These are phyloP conservation scores for Lasioglossum leucozonium DNA, from an alignment of 2,888 invertebrate genomes.

Conservation along the genomic window DNA sequence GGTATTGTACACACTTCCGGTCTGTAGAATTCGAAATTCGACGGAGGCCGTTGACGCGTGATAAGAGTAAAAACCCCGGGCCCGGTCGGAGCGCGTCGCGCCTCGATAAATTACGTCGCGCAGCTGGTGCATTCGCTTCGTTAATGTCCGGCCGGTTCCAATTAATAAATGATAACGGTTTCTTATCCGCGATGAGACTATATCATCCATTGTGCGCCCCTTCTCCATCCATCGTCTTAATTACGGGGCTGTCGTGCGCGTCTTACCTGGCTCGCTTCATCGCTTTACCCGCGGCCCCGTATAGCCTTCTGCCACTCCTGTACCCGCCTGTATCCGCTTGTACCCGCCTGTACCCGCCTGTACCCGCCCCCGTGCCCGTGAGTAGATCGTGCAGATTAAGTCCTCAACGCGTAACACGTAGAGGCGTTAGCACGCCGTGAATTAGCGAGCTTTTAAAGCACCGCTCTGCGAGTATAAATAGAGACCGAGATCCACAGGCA, in stretches of 20 bases:
- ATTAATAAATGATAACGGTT: conserved; percentile 65
- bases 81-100: background rate
- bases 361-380: conserved; percentile 25
- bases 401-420: conserved; percentile 65
- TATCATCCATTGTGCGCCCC: conserved; percentile 63
- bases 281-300: conserved; percentile 26
- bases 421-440: conserved; percentile 56
- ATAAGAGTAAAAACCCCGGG: conserved; percentile 3
- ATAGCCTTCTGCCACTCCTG: background rate
- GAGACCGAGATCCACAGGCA: background rate
- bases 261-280: conserved; percentile 67
- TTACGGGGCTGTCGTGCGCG: conserved; percentile 71
- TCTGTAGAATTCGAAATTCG: conserved; percentile 10
- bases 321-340: background rate
- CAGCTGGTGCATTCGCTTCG: conserved; percentile 51
- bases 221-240: conserved; percentile 72
- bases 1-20: conserved; percentile 7
- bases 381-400: conserved; percentile 70
- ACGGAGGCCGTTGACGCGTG: background rate
- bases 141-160: conserved; percentile 39
- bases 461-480: conserved; percentile 56
- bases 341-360: background rate
- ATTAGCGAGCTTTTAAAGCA: conserved; percentile 65
- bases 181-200: conserved; percentile 59
- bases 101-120: conserved; percentile 34